Evolutionary conservation across 2,888 invertebrate genomes (phyloP).

Genomic region (Muscina levida): DNA sequence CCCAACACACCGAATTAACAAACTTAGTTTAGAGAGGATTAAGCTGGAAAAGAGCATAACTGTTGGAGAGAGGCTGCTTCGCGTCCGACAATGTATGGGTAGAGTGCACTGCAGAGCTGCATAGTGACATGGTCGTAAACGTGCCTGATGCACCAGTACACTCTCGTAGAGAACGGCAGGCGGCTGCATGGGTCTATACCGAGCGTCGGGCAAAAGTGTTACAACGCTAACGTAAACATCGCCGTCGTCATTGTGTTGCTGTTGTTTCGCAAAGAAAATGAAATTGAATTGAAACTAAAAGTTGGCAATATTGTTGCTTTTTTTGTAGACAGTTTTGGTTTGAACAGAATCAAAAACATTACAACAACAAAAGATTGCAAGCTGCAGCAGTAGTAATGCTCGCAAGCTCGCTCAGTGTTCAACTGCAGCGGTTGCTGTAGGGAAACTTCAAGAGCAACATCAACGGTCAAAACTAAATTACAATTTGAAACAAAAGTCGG

Average conservation of each 20-base stretch:
- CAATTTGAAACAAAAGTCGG: constrained; percentile 38
- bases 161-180: constrained; percentile 48
- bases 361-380: constrained; percentile 54
- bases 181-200: constrained; percentile 17
- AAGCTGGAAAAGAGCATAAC: background rate
- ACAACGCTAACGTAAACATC: constrained; percentile 48
- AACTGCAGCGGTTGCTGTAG: constrained; percentile 65
- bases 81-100: background rate
- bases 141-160: constrained; percentile 43
- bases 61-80: background rate
- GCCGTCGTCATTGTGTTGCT: constrained; percentile 23
- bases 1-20: background rate
- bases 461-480: constrained; percentile 2
- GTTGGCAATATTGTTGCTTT: constrained; percentile 46
- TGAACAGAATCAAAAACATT: constrained; percentile 45
- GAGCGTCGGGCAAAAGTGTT: constrained; percentile 40
- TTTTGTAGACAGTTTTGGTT: constrained; percentile 54
- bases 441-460: constrained; percentile 31
- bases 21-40: background rate
- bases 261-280: constrained; percentile 46
- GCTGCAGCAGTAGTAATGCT: constrained; percentile 63
- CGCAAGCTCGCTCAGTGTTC: constrained; percentile 65
- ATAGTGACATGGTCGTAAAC: constrained; percentile 51
- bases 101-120: constrained; percentile 48
- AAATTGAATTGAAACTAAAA: constrained; percentile 63